Evolutionary conservation across 1,140 invertebrate genomes (phyloP).

Genomic region (Tetraneura akinire): DNA sequence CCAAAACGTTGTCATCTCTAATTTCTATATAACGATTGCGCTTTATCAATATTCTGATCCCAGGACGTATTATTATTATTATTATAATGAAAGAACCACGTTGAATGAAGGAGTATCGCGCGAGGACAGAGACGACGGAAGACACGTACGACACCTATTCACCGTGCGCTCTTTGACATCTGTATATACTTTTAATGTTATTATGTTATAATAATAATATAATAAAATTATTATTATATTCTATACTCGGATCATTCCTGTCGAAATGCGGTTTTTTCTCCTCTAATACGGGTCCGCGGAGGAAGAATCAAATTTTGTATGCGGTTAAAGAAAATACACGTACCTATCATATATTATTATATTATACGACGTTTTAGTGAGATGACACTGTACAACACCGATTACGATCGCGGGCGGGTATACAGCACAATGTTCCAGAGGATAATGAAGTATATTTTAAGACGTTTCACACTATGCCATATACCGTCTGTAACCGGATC

Average conservation of each 20-base stretch:
- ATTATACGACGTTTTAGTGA: neutral
- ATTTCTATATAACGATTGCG: conserved; percentile 3
- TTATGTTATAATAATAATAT: too few relatives aligned
- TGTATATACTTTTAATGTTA: neutral
- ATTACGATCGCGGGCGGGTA: conserved; percentile 35
- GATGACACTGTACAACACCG: conserved; percentile 33
- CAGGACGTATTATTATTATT: neutral
- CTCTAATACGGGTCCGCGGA: neutral
- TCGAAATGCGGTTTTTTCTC: conserved; percentile 18
- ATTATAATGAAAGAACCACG: neutral
- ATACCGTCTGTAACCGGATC: conserved; percentile 35
- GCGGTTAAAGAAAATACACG: neutral
- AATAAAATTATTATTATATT: too few relatives aligned
- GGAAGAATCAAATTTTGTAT: conserved; percentile 14
- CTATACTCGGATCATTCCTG: neutral
- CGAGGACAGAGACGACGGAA: neutral
- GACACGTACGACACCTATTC: neutral
- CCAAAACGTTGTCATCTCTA: conserved; percentile 38
- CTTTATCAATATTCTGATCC: neutral
- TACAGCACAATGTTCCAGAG: neutral
- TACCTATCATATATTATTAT: neutral
- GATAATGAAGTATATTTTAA: conserved; percentile 13
- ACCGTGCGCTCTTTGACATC: neutral
- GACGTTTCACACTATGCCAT: neutral
- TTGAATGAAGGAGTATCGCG: conserved; percentile 9